Evolutionary conservation across 2,888 invertebrate species (phyloP).

Genomic region (Epirrita christyi): DNA sequence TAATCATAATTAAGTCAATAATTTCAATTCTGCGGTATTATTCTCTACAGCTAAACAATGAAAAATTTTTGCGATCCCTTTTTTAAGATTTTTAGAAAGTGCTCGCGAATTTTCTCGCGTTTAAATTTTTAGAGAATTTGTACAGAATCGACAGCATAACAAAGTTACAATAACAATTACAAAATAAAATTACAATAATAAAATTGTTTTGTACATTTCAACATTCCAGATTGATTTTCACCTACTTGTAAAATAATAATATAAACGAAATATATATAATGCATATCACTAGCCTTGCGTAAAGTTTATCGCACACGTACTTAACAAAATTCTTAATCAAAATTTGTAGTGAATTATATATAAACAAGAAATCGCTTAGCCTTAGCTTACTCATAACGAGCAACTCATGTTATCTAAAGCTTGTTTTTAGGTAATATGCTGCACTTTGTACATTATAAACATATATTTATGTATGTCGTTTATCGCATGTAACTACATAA

Average conservation of each 20-base stretch:
- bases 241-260: conserved; percentile 39
- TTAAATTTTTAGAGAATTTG: no score
- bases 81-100: no score
- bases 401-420: conserved; percentile 6
- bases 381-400: neutral
- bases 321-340: conserved; percentile 51
- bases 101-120: no score
- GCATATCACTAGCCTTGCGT: conserved; percentile 65
- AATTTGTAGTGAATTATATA: conserved; percentile 45
- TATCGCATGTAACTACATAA: neutral
- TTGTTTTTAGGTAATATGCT: neutral
- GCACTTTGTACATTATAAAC: conserved; percentile 4
- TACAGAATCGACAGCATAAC: neutral
- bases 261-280: conserved; percentile 47
- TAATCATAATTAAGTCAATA: conserved; percentile 13
- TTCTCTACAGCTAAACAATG: no score
- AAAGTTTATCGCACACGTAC: conserved; percentile 58
- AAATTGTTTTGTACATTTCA: conserved; percentile 25
- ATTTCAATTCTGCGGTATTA: neutral
- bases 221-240: conserved; percentile 52
- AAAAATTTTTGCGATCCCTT: no score
- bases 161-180: conserved; percentile 19
- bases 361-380: conserved; percentile 29
- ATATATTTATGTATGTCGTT: neutral
- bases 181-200: neutral